A percentile compares a stretch with the other conserved stretches of the same genome.
These are phyloP conservation scores for Hippoglossus stenolepis DNA, from an alignment of 2,113 vertebrate species.

Conservation along the genomic window DNA sequence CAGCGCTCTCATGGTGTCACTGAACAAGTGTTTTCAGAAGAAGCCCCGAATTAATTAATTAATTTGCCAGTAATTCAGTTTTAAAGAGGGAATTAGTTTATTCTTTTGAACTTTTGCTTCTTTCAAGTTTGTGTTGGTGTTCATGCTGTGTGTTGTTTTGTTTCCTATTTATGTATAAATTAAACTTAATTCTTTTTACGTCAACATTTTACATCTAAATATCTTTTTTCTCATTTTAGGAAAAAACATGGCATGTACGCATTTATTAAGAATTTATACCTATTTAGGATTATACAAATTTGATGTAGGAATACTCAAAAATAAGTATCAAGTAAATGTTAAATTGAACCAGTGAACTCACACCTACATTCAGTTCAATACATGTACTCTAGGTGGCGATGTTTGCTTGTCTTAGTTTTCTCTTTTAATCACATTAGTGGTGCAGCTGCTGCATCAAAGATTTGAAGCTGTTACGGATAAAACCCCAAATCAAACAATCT, in stretches of 20 bases:
- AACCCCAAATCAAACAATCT: background rate
- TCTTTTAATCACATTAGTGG: background rate
- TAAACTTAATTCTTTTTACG: background rate
- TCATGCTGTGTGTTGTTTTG: background rate
- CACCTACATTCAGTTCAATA: constrained; percentile 1
- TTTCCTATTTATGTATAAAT: background rate
- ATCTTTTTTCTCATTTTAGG: too few species aligned
- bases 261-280: too few species aligned
- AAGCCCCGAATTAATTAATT: background rate
- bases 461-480: background rate
- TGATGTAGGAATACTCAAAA: background rate
- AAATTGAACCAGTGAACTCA: background rate
- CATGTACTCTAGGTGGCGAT: constrained; percentile 52
- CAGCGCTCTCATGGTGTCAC: background rate
- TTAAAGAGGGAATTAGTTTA: background rate
- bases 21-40: background rate
- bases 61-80: background rate
- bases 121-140: background rate
- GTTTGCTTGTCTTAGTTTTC: background rate
- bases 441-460: background rate
- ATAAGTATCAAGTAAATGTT: background rate
- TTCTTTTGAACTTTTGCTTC: background rate
- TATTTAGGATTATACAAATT: background rate
- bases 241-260: too few species aligned
- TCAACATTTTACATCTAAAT: background rate